Percentiles rank a stretch among this genome's conserved stretches.
These are phyloP conservation scores for Chloroceryle aenea DNA, from an alignment of 2,113 vertebrate genomes.

Conservation along the genomic window DNA sequence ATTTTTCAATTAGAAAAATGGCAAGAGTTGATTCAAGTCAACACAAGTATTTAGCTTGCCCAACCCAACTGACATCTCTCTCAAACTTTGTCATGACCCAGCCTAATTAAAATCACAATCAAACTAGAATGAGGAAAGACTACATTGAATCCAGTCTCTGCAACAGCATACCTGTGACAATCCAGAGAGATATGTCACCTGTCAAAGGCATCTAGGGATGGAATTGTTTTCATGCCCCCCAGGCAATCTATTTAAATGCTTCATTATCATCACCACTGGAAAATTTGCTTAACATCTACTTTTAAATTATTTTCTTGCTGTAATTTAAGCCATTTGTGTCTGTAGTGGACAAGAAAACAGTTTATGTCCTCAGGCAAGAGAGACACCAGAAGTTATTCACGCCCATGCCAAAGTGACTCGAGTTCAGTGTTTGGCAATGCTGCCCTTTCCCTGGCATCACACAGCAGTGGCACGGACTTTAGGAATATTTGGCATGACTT, in stretches of 20 bases:
- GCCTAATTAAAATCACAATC: conserved; percentile 9
- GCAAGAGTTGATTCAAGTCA: neutral
- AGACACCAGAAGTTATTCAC: neutral
- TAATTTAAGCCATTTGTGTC: neutral
- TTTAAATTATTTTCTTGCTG: neutral
- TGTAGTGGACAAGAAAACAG: neutral
- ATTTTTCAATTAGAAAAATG: conserved; percentile 15
- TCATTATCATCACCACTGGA: neutral
- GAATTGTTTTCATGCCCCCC: neutral
- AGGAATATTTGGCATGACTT: neutral
- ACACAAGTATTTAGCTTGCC: neutral
- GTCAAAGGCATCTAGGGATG: neutral
- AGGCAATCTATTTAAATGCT: neutral
- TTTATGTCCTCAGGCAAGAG: neutral
- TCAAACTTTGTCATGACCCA: neutral
- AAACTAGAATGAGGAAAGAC: neutral
- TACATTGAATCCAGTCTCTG: neutral
- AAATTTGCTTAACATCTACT: neutral
- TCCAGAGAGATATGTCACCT: neutral
- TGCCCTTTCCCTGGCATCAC: neutral
- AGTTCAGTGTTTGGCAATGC: neutral
- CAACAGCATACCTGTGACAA: neutral
- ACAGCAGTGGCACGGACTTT: neutral
- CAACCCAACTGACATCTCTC: neutral
- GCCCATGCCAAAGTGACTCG: neutral